These are phyloP conservation scores for Spinibarbus caldwelli DNA, from an alignment of 2,797 vertebrate genomes.

Conservation along the genomic window DNA sequence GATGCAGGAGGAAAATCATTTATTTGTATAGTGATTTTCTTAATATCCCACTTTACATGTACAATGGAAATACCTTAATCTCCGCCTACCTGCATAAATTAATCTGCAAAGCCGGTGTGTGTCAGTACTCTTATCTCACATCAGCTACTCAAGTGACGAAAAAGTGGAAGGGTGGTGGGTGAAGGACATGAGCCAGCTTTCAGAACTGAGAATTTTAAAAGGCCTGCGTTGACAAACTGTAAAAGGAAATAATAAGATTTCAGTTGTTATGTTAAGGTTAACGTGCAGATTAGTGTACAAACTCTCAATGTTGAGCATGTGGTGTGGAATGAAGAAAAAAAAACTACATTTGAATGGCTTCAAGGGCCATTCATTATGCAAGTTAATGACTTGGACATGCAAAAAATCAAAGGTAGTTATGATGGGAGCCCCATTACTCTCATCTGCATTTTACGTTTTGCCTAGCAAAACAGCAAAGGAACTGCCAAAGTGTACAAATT, in stretches of 20 bases:
- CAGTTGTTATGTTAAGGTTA: slow-evolving; percentile 3
- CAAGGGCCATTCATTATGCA: slow-evolving; percentile 38
- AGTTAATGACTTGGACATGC: slow-evolving; percentile 42
- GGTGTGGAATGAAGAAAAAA: slow-evolving; percentile 1
- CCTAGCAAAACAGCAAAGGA: slow-evolving; percentile 19
- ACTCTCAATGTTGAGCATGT: background rate
- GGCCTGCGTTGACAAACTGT: background rate
- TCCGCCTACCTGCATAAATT: background rate
- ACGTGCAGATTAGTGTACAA: background rate
- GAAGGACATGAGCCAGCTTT: background rate
- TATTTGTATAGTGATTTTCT: slow-evolving; percentile 43
- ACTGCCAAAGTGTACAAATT: background rate
- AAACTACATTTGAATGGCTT: slow-evolving; percentile 47
- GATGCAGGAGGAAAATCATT: slow-evolving; percentile 19
- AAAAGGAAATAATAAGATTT: slow-evolving; percentile 3
- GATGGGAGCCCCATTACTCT: slow-evolving; percentile 17
- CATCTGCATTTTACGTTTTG: slow-evolving; percentile 36
- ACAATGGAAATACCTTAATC: slow-evolving; percentile 12
- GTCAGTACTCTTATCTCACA: background rate
- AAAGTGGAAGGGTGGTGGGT: background rate
- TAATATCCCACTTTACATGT: slow-evolving; percentile 33
- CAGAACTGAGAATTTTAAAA: background rate
- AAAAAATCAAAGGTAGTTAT: slow-evolving; percentile 28
- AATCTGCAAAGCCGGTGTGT: slow-evolving; percentile 1
- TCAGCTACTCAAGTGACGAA: slow-evolving; percentile 8